Percentiles rank a stretch among this genome's conserved stretches.
Conservation (phyloP, 1,140 invertebrate genomes). For the Neotoxoptera formosana region DNA sequence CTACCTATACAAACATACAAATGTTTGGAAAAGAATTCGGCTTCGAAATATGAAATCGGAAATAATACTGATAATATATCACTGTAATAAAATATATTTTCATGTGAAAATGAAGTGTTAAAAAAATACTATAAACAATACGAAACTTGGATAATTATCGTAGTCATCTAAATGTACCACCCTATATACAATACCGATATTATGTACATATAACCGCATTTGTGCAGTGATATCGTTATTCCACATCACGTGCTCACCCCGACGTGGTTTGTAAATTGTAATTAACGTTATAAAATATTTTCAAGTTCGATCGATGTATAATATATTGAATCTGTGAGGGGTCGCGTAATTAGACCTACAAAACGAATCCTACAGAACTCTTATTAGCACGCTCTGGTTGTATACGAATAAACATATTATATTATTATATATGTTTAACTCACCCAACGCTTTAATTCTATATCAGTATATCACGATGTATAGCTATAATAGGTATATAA, state of each 20-base stretch:
- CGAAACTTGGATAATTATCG: background rate
- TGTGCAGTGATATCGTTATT: background rate
- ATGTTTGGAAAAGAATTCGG: background rate
- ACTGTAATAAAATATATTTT: background rate
- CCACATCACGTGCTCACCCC: background rate
- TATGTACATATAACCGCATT: background rate
- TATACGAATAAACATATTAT: background rate
- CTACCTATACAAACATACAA: background rate
- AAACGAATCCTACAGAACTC: background rate
- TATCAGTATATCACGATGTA: background rate
- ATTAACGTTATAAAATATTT: background rate
- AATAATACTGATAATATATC: background rate
- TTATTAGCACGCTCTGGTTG: background rate
- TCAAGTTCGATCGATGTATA: background rate
- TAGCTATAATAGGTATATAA: background rate
- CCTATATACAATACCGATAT: background rate
- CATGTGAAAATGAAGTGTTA: background rate
- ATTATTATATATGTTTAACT: background rate
- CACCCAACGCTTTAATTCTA: background rate
- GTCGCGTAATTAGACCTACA: background rate
- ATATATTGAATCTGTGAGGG: background rate
- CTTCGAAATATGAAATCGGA: background rate
- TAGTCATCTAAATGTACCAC: background rate
- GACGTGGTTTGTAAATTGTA: background rate
- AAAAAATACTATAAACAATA: background rate